These are phyloP conservation scores for Xenopus borealis DNA, from an alignment of 2,113 vertebrate species.

Conservation along the genomic window DNA sequence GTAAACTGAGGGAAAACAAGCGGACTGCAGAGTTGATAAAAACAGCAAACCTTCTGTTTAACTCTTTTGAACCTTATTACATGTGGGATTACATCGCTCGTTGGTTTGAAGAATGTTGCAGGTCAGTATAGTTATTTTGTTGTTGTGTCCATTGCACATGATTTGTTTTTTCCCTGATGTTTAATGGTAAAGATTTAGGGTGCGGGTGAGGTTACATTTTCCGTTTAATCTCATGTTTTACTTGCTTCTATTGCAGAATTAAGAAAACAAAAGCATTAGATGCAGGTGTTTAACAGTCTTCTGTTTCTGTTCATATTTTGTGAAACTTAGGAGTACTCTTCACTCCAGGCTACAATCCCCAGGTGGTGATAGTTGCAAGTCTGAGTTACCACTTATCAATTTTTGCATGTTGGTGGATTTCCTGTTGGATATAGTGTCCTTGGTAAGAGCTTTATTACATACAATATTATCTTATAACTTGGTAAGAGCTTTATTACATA, in stretches of 20 bases:
- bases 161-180: too few relatives aligned
- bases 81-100: slow-evolving; percentile 98
- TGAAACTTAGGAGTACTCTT: slow-evolving; percentile 74
- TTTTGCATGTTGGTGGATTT: slow-evolving; percentile 97
- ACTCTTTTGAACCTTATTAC: slow-evolving; percentile 98
- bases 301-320: slow-evolving; percentile 3
- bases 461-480: too few relatives aligned
- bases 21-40: slow-evolving; percentile 96
- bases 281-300: background rate
- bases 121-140: slow-evolving; percentile 63
- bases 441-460: slow-evolving; percentile 75
- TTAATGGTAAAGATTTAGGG: too few relatives aligned
- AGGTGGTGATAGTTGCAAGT: slow-evolving; percentile 65
- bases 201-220: too few relatives aligned
- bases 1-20: slow-evolving; percentile 96
- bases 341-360: slow-evolving; percentile 67
- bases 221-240: too few relatives aligned
- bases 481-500: too few relatives aligned
- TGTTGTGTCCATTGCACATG: too few relatives aligned
- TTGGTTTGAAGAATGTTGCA: slow-evolving; percentile 98
- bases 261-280: too few relatives aligned
- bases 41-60: slow-evolving; percentile 97
- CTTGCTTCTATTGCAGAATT: too few relatives aligned
- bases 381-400: slow-evolving; percentile 82
- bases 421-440: slow-evolving; percentile 96